These are phyloP conservation scores for Phanerotoma sp. DNA, from an alignment of 2,888 invertebrate species.

Conservation along the genomic window DNA sequence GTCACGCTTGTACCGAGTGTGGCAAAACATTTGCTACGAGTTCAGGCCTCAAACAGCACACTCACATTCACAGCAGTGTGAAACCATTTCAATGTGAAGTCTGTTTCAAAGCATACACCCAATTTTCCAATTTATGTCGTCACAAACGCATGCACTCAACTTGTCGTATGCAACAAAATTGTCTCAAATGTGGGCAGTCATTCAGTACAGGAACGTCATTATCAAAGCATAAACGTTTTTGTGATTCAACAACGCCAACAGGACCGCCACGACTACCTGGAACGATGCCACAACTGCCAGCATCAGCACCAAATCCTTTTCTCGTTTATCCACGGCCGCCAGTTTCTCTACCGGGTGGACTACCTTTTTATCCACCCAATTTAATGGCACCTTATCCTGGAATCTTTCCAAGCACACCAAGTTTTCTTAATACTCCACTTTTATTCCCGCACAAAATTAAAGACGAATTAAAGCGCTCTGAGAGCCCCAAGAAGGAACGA, in stretches of 20 bases:
- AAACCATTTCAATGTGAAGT: constrained; percentile 98
- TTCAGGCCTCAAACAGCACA: constrained; percentile 97
- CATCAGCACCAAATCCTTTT: constrained; percentile 60
- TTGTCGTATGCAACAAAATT: constrained; percentile 92
- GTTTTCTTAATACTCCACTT: constrained; percentile 65
- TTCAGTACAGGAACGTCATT: constrained; percentile 91
- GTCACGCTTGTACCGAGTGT: constrained; percentile 97
- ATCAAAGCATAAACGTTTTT: constrained; percentile 94
- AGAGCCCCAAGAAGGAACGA: constrained; percentile 61
- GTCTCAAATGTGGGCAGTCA: constrained; percentile 89
- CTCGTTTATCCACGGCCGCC: constrained; percentile 71
- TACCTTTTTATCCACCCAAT: constrained; percentile 67
- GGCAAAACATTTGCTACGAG: constrained; percentile 98
- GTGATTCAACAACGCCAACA: constrained; percentile 74
- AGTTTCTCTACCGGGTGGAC: constrained; percentile 55
- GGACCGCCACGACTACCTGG: constrained; percentile 40
- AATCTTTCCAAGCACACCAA: constrained; percentile 61
- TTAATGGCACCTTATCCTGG: constrained; percentile 65
- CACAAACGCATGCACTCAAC: constrained; percentile 99
- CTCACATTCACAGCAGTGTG: constrained; percentile 97
- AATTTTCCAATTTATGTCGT: constrained; percentile 99
- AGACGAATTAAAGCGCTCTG: constrained; percentile 60
- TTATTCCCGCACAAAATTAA: constrained; percentile 66
- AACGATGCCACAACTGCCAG: constrained; percentile 49
- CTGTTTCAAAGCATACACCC: constrained; percentile 98